Evolutionary conservation across 2,113 vertebrate genomes (phyloP).

Genomic region (Apodemus sylvaticus): DNA sequence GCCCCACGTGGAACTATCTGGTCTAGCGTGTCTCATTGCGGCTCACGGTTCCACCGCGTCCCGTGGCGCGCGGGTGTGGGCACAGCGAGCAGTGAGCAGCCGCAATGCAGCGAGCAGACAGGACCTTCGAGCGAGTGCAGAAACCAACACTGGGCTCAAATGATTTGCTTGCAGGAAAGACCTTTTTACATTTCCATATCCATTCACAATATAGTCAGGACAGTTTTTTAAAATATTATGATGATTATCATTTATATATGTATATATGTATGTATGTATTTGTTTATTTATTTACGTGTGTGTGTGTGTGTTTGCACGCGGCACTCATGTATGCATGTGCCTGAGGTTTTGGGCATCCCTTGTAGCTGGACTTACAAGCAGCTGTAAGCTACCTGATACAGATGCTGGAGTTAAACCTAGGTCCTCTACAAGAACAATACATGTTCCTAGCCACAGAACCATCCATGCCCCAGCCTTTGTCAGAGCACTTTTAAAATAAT

Average conservation of each 20-base stretch:
- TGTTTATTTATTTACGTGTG: neutral
- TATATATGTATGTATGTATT: neutral
- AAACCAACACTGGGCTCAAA: neutral
- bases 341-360: neutral
- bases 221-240: too few relatives aligned
- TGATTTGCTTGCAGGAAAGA: neutral
- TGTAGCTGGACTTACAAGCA: neutral
- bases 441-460: neutral
- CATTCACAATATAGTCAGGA: neutral
- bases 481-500: neutral
- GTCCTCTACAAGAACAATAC: neutral
- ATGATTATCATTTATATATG: neutral
- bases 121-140: too few relatives aligned
- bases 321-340: neutral
- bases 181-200: neutral
- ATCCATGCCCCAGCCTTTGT: neutral
- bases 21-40: too few relatives aligned
- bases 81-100: too few relatives aligned
- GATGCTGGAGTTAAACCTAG: neutral
- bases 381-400: neutral
- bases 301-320: too few relatives aligned
- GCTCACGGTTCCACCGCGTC: too few relatives aligned
- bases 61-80: too few relatives aligned
- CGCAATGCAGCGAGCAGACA: too few relatives aligned
- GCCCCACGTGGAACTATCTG: too few relatives aligned